Evolutionary conservation across 2,888 invertebrate species (phyloP), one percentile per base, ranked within the genome.

Genomic region (Apodemia mormo): DNA sequence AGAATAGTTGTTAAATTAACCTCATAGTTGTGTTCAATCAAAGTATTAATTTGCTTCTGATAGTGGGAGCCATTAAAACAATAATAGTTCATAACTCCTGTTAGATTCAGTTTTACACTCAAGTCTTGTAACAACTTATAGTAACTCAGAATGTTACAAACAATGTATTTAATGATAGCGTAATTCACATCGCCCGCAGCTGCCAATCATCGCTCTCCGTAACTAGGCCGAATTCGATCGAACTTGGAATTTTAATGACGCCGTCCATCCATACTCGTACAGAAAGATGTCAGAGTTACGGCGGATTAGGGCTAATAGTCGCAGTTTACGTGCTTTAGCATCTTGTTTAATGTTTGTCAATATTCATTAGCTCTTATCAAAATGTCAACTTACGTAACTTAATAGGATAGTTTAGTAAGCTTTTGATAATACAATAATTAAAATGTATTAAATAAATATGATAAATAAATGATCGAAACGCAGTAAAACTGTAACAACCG

Each of bases 191-290:
- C 30, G 58, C 58, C 58, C 30, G 58, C 58, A 61, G 58, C 58
- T 61, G 30, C 58, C 58, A 61, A 61, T 61, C 58, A 61, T 61
- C 30, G 58, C 30, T 61, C 58, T 61, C 30, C 58, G 58, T 61
- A 61, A 61, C 58, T 61, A 61, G 30, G 58, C 30, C 58, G 58
- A 61, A 61, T 33, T 61, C 58, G 30, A 61, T 61, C 58, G 58
- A 33, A 61, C 58, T 61, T 61, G 58, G 58, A 61, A 61, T 61
- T 61, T 30, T 61, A 61, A 61, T 61, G 58, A 61, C 58, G 58
- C 30, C 58, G 14, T 61, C 33, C 30, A 61, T 61, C 58, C 58
- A 61, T 61, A 61, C 58, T 33, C 33, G 58, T 61, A 61, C 33
- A 61, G 58, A 61, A 29, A 29, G 30, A 61, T 29, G 58, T 9